phyloP scores from a whole-genome alignment of 2,113 vertebrate species.

The Tonatia bakeri region DNA sequence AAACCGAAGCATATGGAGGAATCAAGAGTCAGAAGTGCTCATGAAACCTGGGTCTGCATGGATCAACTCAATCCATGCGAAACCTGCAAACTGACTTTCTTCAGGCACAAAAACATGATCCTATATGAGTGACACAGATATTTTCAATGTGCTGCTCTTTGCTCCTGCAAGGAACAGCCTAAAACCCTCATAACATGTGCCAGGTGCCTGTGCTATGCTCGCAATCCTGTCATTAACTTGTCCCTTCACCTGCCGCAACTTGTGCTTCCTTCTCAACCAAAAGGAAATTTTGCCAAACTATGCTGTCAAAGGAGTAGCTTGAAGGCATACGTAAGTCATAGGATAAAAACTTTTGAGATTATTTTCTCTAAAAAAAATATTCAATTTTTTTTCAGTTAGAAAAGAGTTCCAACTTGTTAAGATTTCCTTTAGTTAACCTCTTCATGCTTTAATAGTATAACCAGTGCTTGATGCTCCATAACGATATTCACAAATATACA shows the following conservation, averaged over 20 bases:
- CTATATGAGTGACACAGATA: neutral
- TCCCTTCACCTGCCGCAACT: neutral
- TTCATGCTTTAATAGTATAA: neutral
- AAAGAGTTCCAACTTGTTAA: neutral
- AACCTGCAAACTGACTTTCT: neutral
- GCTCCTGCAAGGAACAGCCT: neutral
- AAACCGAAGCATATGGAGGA: neutral
- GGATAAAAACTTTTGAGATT: neutral
- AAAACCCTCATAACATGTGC: neutral
- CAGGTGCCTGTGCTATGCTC: neutral
- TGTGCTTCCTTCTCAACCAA: neutral
- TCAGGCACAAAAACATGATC: neutral
- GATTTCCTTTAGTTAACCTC: neutral
- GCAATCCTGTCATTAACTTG: neutral
- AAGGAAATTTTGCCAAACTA: neutral
- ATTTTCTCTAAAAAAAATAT: slow-evolving; percentile 3
- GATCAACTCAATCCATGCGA: neutral
- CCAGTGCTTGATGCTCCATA: neutral
- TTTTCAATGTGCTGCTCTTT: neutral
- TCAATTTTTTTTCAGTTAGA: neutral
- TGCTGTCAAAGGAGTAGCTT: neutral
- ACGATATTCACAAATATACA: neutral
- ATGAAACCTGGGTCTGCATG: neutral
- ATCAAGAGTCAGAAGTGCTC: neutral
- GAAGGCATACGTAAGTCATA: neutral